These are phyloP conservation scores for Drosophila fuyamai DNA, from an alignment of 1,140 invertebrate genomes.

Conservation along the genomic window DNA sequence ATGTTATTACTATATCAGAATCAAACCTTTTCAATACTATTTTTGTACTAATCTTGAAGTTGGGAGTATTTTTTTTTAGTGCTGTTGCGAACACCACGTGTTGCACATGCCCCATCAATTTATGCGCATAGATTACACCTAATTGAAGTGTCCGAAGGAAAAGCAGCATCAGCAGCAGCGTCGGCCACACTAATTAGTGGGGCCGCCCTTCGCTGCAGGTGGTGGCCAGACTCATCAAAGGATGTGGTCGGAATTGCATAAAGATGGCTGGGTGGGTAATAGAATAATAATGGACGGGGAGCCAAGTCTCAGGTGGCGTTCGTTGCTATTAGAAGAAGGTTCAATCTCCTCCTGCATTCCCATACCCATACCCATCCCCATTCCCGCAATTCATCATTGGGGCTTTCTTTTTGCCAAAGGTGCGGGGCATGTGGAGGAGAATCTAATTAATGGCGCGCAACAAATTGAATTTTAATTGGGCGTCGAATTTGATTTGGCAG, in stretches of 20 bases:
- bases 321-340: conserved; percentile 22
- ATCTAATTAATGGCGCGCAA: conserved; percentile 78
- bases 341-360: conserved; percentile 23
- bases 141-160: conserved; percentile 52
- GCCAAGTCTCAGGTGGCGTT: conserved; percentile 28
- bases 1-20: no score
- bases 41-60: no score
- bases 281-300: conserved; percentile 20
- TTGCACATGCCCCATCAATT: conserved; percentile 61
- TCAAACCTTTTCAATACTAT: no score
- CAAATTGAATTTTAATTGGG: conserved; percentile 83
- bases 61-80: neutral
- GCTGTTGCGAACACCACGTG: conserved; percentile 48
- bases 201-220: conserved; percentile 13
- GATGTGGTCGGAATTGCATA: conserved; percentile 50
- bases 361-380: neutral
- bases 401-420: neutral
- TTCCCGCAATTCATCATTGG: conserved; percentile 2
- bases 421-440: conserved; percentile 6
- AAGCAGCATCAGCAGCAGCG: conserved; percentile 1
- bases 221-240: conserved; percentile 19
- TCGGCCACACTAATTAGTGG: conserved; percentile 54
- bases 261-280: conserved; percentile 18
- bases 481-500: conserved; percentile 76
- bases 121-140: conserved; percentile 74